Evolutionary conservation across 2,888 invertebrate genomes (phyloP).

Genomic region (Perizoma flavofasciatum): DNA sequence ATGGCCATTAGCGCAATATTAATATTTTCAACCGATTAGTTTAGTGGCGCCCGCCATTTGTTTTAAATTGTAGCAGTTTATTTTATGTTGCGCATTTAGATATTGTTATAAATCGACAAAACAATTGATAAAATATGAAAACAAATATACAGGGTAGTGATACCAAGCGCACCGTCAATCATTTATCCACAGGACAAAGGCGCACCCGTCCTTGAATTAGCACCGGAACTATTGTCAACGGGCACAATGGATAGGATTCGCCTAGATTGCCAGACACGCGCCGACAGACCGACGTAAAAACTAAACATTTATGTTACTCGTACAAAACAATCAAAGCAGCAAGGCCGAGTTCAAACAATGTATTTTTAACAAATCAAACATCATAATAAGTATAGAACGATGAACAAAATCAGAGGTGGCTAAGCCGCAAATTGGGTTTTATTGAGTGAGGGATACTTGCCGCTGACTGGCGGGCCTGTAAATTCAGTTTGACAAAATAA

Average conservation of each 20-base stretch:
- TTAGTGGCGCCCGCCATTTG: slow-evolving; percentile 8
- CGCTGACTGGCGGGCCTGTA: slow-evolving; percentile 25
- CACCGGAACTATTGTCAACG: slow-evolving; percentile 76
- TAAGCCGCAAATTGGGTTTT: slow-evolving; percentile 32
- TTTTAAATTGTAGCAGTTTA: slow-evolving; percentile 17
- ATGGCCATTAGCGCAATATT: slow-evolving; percentile 3
- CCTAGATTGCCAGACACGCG: slow-evolving; percentile 69
- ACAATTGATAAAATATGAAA: slow-evolving; percentile 2
- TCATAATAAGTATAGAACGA: slow-evolving; percentile 5
- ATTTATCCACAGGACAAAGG: slow-evolving; percentile 63
- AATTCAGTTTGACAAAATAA: slow-evolving; percentile 41
- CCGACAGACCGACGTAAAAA: slow-evolving; percentile 55
- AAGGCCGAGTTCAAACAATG: slow-evolving; percentile 29
- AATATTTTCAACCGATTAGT: slow-evolving; percentile 10
- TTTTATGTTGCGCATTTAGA: slow-evolving; percentile 8
- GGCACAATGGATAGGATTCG: slow-evolving; percentile 74
- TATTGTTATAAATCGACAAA: slow-evolving; percentile 10
- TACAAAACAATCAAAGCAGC: slow-evolving; percentile 42
- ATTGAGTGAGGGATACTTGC: slow-evolving; percentile 36
- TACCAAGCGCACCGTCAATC: slow-evolving; percentile 40
- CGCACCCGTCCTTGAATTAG: slow-evolving; percentile 73
- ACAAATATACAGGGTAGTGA: slow-evolving; percentile 44
- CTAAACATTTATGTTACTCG: slow-evolving; percentile 35
- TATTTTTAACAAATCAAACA: slow-evolving; percentile 18
- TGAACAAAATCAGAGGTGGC: neutral